Percentiles rank a stretch among this genome's conserved stretches.
These are phyloP conservation scores for Mus musculus DNA, from an alignment of 2,113 vertebrate species.

Conservation along the genomic window GRCm39 chr6:21711501-21712000, in stretches of 20 bases:
- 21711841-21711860: neutral
- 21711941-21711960: too few species aligned
- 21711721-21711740: too few species aligned
- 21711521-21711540: neutral
- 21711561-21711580: neutral
- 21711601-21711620: neutral
- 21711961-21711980: neutral
- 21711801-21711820: neutral
- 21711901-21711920: neutral
- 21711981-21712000: neutral
- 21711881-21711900: neutral
- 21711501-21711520: neutral
- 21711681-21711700: neutral
- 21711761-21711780: too few species aligned
- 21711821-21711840: neutral
- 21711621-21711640: neutral
- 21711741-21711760: too few species aligned
- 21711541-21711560: neutral
- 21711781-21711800: neutral
- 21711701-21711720: neutral
- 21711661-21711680: conserved; percentile 5
- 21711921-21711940: neutral
- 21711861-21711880: neutral
- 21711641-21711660: neutral
- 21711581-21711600: neutral